A percentile compares a stretch with the other conserved stretches of the same genome.
phyloP scores from a whole-genome alignment of 2,113 vertebrate genomes.

The Regulus satrapa region DNA sequence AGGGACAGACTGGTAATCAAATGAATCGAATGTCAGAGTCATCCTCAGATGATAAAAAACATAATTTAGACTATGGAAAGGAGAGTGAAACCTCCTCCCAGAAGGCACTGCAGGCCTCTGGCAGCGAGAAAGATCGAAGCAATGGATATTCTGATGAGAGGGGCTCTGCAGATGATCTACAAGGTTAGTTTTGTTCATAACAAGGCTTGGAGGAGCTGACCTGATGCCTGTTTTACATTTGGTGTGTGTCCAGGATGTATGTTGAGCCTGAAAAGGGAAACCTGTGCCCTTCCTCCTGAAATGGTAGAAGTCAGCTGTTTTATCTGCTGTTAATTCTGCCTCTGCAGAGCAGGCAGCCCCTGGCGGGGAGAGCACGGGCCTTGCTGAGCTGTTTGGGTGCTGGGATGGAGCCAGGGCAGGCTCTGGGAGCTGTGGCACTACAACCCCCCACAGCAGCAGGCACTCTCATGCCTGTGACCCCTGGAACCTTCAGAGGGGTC shows the following conservation, averaged over 20 bases:
- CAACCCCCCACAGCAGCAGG: accelerated
- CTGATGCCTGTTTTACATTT: not conserved
- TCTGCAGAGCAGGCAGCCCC: not conserved
- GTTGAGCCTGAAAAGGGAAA: not conserved
- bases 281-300: not conserved
- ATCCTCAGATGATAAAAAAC: slow-evolving; percentile 52
- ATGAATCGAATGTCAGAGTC: slow-evolving; percentile 63
- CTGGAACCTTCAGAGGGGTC: not conserved
- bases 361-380: not conserved
- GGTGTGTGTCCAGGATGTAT: not conserved
- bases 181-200: slow-evolving; percentile 66
- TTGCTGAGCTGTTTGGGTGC: not conserved
- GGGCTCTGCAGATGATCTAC: slow-evolving; percentile 62
- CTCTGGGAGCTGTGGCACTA: too few species aligned
- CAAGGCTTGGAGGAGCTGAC: not conserved
- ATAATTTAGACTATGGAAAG: slow-evolving; percentile 12
- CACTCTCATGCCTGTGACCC: not conserved
- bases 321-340: not conserved
- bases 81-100: not conserved
- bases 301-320: not conserved
- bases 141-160: slow-evolving; percentile 60
- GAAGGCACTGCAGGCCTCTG: slow-evolving; percentile 20
- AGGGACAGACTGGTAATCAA: slow-evolving; percentile 52
- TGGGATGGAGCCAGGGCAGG: not conserved
- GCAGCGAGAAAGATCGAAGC: slow-evolving; percentile 16